These are phyloP conservation scores for Brachirus orientalis DNA, from an alignment of 2,113 vertebrate genomes.

Conservation along the genomic window DNA sequence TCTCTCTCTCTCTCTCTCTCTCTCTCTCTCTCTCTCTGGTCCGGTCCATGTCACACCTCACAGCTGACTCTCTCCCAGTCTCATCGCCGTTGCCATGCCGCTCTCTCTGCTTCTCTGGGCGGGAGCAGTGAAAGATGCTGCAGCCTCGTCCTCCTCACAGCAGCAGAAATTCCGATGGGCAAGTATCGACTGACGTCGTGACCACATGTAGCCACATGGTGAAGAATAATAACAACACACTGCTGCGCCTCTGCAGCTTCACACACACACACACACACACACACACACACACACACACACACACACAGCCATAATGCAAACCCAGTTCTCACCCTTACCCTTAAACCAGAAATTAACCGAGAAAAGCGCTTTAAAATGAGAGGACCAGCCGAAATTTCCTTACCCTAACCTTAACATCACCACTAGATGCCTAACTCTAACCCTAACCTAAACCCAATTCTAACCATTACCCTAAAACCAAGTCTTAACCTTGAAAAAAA, in stretches of 20 bases:
- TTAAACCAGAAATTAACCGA: too few relatives aligned
- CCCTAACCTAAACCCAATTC: too few relatives aligned
- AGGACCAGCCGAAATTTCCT: too few relatives aligned
- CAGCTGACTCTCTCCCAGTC: conserved; percentile 45
- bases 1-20: conserved; percentile 12
- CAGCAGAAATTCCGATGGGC: conserved; percentile 52
- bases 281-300: too few relatives aligned
- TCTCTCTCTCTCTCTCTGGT: conserved; percentile 23
- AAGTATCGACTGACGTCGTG: conserved; percentile 27
- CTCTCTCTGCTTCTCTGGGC: conserved; percentile 28
- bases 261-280: background rate
- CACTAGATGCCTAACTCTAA: too few relatives aligned
- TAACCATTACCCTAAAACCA: too few relatives aligned
- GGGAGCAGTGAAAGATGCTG: too few relatives aligned
- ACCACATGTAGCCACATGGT: conserved; percentile 40
- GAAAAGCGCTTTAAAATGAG: too few relatives aligned
- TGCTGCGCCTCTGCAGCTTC: background rate
- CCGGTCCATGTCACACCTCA: conserved; percentile 46
- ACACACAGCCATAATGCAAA: too few relatives aligned
- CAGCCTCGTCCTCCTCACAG: conserved; percentile 13
- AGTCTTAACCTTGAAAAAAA: too few relatives aligned
- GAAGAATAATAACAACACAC: conserved; percentile 32
- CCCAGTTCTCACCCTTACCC: too few relatives aligned
- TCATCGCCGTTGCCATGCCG: conserved; percentile 49
- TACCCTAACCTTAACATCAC: too few relatives aligned